Base-by-base conservation (phyloP, 2,888 invertebrate species). In the Megaustenia siamemsis region DNA sequence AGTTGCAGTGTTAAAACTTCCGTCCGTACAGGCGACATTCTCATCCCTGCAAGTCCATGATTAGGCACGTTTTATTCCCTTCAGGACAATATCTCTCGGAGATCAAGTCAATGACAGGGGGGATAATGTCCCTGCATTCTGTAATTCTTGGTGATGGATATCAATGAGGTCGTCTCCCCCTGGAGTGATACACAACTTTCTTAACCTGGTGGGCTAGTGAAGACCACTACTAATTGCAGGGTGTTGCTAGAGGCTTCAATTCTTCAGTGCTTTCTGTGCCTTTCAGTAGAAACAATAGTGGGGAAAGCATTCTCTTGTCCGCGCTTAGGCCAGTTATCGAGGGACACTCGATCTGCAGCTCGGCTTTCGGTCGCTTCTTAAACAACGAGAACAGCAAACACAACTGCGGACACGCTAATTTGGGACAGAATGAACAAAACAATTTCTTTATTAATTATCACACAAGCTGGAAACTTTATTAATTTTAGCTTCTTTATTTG, bases 1-100 rank as follows among this genome's bases (percentile, higher is more conserved):
- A 5, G 21, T 68, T n/a, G n/a, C n/a, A 18, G 8, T 38, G 38
- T 38, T 68, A 24, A 18, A 32, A 28, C 28, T 73, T 73, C 43
- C 10, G 28, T 18, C 45, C 10, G 5, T 73, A 12, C 40, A 28
- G 28, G 6, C n/a, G n/a, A 28, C 38, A 45, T 73, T 45, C 1
- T 28, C 12, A 73, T 45, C 45, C 71, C 12, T 43, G 15, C 43
- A n/a, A 73, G 45, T 45, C 45, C 1, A 6, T 3, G 71, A 45
- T 73, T 45, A 73, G 24, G 43, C 71, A 73, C 71, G 71, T 69
- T 40, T 69, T 38, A 69, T 69, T n/a, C 40, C 5, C 28, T 45
- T 45, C 71, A n/a, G 45, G 45, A 73, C 71, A 73, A 43, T 73
- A 45, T 38, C 28, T 28, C 6, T 43, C 15, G 28, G 24, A 12